A percentile compares a stretch with the other conserved stretches of the same genome.
Evolutionary conservation across 37 sponge, comb jelly and placozoan species (phyloP).

Genomic region (Theonella swinhoei): DNA sequence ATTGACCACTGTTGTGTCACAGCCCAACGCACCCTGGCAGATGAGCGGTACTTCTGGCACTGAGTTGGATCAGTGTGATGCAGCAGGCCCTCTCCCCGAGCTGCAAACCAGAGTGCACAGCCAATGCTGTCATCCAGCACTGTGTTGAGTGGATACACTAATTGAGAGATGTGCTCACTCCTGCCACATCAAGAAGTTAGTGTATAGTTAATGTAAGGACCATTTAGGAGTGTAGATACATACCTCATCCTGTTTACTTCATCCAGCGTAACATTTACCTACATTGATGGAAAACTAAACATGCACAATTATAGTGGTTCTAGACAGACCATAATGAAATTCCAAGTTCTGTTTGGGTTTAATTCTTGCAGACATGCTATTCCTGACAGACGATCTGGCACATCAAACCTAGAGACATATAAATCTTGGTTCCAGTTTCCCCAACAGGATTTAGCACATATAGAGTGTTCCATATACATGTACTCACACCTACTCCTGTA

Average conservation of each 20-base stretch:
- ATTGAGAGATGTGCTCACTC: conserved; percentile 53
- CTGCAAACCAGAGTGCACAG: conserved; percentile 98
- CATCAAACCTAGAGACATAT: conserved; percentile 57
- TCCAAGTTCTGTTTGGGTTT: conserved; percentile 84
- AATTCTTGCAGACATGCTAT: conserved; percentile 72
- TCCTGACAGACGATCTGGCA: conserved; percentile 88
- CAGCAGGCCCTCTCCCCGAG: conserved; percentile 79
- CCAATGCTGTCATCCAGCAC: conserved; percentile 99
- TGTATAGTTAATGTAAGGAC: background rate
- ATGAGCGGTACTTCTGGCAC: conserved; percentile 38
- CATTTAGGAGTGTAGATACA: no score
- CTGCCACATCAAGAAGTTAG: conserved; percentile 1
- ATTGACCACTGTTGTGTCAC: background rate
- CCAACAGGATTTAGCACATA: no score
- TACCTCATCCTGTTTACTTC: conserved; percentile 62
- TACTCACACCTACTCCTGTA: no score
- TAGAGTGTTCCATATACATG: no score
- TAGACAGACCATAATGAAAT: conserved; percentile 77
- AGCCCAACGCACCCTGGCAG: conserved; percentile 32
- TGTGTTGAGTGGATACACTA: conserved; percentile 87
- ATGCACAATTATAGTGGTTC: background rate
- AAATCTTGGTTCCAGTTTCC: no score
- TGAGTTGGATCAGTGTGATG: background rate
- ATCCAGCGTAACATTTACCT: conserved; percentile 59
- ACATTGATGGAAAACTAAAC: background rate